Conservation (phyloP, 2,888 invertebrate genomes). For the Erpobdella octoculata region DNA sequence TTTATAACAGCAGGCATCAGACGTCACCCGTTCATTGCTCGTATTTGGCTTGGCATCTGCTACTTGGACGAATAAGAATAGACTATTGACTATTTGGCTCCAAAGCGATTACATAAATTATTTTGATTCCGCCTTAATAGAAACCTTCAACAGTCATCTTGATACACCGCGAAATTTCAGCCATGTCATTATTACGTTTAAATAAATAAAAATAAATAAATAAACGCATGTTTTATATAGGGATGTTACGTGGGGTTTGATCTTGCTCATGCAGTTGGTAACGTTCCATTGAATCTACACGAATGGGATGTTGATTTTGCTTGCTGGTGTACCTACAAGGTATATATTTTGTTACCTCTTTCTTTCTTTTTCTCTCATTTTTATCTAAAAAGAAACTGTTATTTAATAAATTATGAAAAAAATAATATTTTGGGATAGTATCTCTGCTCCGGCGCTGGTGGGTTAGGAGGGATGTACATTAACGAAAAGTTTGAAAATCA, state of each 20-base stretch:
- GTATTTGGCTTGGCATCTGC: no score
- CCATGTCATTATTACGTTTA: background rate
- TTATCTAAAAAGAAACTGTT: background rate
- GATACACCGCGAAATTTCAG: background rate
- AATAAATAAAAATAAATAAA: background rate
- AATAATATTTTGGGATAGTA: no score
- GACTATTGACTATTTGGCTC: no score
- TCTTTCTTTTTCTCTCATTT: background rate
- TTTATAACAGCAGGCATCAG: no score
- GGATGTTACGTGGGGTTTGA: constrained; percentile 59
- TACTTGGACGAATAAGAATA: no score
- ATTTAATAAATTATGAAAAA: no score
- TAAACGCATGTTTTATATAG: constrained; percentile 39
- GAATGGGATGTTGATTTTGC: constrained; percentile 60
- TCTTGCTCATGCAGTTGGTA: constrained; percentile 59
- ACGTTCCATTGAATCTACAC: constrained; percentile 56
- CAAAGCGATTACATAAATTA: no score
- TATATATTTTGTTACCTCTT: constrained; percentile 35
- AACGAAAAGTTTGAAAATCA: constrained; percentile 52
- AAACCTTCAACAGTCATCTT: background rate
- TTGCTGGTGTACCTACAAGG: constrained; percentile 60
- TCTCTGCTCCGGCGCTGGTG: constrained; percentile 55
- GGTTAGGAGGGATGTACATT: constrained; percentile 55
- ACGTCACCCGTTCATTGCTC: no score
- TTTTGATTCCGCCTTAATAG: background rate